A percentile compares a stretch with the other conserved stretches of the same genome.
Evolutionary conservation across 2,113 vertebrate genomes (phyloP).

Genomic region (Entelurus aequoreus): DNA sequence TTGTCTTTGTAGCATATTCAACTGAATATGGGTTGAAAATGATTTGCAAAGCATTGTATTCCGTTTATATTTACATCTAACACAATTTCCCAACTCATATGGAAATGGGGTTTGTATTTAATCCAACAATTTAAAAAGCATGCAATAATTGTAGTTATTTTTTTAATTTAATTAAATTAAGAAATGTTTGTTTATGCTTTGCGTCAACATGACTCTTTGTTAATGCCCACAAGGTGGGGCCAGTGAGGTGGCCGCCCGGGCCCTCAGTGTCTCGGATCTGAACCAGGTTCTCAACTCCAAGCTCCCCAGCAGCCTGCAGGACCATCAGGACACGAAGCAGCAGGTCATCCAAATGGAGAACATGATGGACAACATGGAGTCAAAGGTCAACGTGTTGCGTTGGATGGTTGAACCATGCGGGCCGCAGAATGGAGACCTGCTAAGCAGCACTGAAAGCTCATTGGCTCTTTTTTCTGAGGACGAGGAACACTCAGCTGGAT

Average conservation of each 20-base stretch:
- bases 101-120: no score
- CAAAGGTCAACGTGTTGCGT: constrained; percentile 66
- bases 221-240: constrained; percentile 39
- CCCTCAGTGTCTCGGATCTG: constrained; percentile 60
- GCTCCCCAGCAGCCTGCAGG: constrained; percentile 38
- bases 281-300: constrained; percentile 27
- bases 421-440: constrained; percentile 55
- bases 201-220: not conserved
- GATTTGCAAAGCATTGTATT: no score
- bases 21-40: no score
- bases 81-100: no score
- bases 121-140: no score
- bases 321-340: constrained; percentile 57
- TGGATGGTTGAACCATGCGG: constrained; percentile 63
- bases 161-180: no score
- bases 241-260: constrained; percentile 62
- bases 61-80: no score
- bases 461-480: constrained; percentile 57
- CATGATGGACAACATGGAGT: constrained; percentile 71
- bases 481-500: constrained; percentile 52
- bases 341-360: constrained; percentile 57
- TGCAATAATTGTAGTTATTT: no score
- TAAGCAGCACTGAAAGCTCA: constrained; percentile 63
- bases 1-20: no score
- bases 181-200: not conserved